Evolutionary conservation across 2,797 vertebrate genomes (phyloP), one percentile per base, ranked within the genome.

Genomic region (Gobio occitaniae): DNA sequence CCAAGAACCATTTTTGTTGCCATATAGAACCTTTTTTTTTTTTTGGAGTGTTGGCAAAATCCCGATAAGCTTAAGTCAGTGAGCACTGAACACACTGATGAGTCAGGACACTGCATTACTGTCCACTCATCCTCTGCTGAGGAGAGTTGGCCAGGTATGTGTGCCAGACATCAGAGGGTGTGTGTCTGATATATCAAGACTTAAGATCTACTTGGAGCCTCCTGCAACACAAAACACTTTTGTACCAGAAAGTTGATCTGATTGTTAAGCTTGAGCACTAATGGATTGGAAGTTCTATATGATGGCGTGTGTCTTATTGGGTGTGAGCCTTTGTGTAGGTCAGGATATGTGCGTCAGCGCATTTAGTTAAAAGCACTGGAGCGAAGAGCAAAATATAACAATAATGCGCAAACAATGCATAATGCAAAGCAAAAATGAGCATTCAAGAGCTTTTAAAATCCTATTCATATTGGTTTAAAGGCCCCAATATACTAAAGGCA

Each of bases 211-310:
- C 48, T 41, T 54, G 11, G 36, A 65, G n/a, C 52, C 38, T 71
- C 6, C 32, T 56, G 47, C 44, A 56, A 36, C 41, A 63, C 41
- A 72, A 84, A 84, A 69, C 2, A 25, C 44, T 87, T 84, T 74
- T 80, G 13, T 66, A 36, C 48, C 44, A 63, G 77, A 83, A 69
- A 50, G 50, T 87, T 76, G 29, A 80, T 80, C 78, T 84, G 32
- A 77, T 83, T 52, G 8, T 38, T 75, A 63, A 52, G 63, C 16
- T 52, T 79, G 41, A 71, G 21, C 74, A 29, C 38, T 54, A 74
- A 89, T 16, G 32, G 48, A 72, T n/a, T 83, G 47, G 19, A 86
- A 70, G 29, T 66, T 75, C 50, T 72, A 83, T 63, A 80, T 56
- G 66, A 59, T 65, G 70, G 10, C 16, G 47, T 85, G 70, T 77